Base-by-base conservation (phyloP, 2,113 vertebrate genomes). In the Aspiorhynchus laticeps region DNA sequence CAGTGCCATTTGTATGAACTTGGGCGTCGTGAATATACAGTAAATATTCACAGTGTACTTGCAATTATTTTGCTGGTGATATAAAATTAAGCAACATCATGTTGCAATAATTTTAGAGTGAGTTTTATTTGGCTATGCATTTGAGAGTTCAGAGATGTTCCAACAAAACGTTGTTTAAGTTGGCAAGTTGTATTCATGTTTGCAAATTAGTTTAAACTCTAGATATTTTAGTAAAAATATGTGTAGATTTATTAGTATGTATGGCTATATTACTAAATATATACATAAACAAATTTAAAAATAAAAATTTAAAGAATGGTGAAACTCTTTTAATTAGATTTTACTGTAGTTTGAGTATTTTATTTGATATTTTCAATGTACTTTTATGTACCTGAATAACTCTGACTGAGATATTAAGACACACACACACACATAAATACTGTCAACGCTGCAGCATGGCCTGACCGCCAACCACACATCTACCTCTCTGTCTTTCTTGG, bases 381-480 rank as follows among this genome's bases (percentile, higher is more conserved):
- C 3, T n/a, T 46, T 46, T 31, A 33, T n/a, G 38, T 5, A 56
- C 9, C 19, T 77, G 56, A 28, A 4, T 9, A 7, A 15, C 53
- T 43, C 67, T 73, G 83, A 46, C 73, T 63, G 51, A 76, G 36
- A 67, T 53, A 38, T n/a, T 26, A 85, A 65, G 51, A 76, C 2
- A 63, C 21, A 75, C 36, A 48, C 65, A 81, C 17, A 43, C 53
- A 51, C 24, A 33, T n/a, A 83, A 21, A 56, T 28, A 33, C 33
- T 19, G 28, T 26, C 24, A 63, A 78, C 43, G 14, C 28, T 51
- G 59, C 75, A 85, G 61, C 43, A 71, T 36, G 36, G 46, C 61
- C 43, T 56, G 19, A 53, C 31, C 46, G 28, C 31, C 21, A 65
- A 53, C 76, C 48, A 56, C 28, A 87, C 28, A 65, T 61, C 41